phyloP scores from a whole-genome alignment of 2,113 vertebrate species.

The Tylochromis polylepis region DNA sequence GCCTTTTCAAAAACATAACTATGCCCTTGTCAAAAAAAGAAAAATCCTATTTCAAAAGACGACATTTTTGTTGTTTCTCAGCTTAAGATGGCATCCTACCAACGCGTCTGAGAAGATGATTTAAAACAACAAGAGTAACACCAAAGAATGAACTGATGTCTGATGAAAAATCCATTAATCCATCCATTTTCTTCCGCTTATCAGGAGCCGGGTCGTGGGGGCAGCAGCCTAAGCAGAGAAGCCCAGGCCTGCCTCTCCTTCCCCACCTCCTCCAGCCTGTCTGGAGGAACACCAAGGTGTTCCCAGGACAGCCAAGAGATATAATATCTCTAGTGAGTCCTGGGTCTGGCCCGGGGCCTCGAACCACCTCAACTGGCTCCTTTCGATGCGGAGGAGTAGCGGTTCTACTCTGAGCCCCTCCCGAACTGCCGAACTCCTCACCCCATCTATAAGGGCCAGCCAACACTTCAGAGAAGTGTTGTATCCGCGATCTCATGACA shows the following conservation, averaged over 20 bases:
- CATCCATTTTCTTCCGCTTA: accelerated
- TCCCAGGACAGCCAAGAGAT: accelerated
- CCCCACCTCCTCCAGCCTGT: neutral
- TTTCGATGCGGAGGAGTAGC: neutral
- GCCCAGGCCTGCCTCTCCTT: accelerated
- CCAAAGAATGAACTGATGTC: neutral
- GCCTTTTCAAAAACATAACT: neutral
- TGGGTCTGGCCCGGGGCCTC: accelerated
- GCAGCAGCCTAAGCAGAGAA: neutral
- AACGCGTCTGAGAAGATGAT: neutral
- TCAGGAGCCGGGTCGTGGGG: accelerated
- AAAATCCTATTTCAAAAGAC: neutral
- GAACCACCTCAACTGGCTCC: neutral
- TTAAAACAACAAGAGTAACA: neutral
- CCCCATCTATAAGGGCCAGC: neutral
- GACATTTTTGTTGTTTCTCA: neutral
- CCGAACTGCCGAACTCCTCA: accelerated
- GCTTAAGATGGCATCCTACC: neutral
- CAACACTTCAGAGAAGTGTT: neutral
- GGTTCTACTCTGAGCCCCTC: neutral
- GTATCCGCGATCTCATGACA: accelerated
- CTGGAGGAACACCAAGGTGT: accelerated
- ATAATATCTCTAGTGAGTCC: neutral
- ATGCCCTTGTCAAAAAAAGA: neutral
- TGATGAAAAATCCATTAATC: neutral